Base-by-base conservation (phyloP, 2,797 vertebrate genomes). In the Characodon lateralis region DNA sequence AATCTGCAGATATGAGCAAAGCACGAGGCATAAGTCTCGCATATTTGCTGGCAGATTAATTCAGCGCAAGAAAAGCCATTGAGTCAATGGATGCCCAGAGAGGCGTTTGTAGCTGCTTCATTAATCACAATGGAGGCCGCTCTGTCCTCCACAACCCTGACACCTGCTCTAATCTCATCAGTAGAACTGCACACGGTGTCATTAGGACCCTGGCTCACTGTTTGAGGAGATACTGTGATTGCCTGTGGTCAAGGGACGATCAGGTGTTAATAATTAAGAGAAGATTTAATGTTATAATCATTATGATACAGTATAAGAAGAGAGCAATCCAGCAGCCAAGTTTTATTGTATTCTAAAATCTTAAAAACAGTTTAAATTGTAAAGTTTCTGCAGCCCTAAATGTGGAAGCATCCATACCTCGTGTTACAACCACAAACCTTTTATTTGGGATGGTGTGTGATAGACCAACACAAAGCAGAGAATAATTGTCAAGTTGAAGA, bases 41-140 rank as follows among this genome's bases (percentile, higher is more conserved):
- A 93, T 92, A 93, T 92, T 87, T 89, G 74, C 77, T 77, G 83
- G 89, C 82, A 90, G 88, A 93, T 92, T 87, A 92, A 95, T 94
- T 89, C 83, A 85, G 87, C 20, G 39, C 18, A 7, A 78, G 82
- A 81, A 79, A 76, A 63, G 79, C 82, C 82, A 69, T 56, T 63
- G 81, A 86, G 94, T 94, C 93, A 83, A 93, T 93, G 92, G 83
- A 89, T 84, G 82, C 85, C 86, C 84, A 80, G 87, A 90, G 88
- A 88, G 85, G 81, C 85, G 83, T 83, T 92, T 72, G 76, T 81
- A 87, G 80, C 79, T 28, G 85, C 89, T 88, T 93, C 93, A 93
- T 95, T 94, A 92, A 94, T 95, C 92, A 91, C 87, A 83, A 76
- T 77, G 74, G 88, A 81, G 85, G 76, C 84, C 78, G 81, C 80